Conservation (phyloP, 37 sponge, comb jelly and placozoan genomes). For the Aplysina aerophoba region DNA sequence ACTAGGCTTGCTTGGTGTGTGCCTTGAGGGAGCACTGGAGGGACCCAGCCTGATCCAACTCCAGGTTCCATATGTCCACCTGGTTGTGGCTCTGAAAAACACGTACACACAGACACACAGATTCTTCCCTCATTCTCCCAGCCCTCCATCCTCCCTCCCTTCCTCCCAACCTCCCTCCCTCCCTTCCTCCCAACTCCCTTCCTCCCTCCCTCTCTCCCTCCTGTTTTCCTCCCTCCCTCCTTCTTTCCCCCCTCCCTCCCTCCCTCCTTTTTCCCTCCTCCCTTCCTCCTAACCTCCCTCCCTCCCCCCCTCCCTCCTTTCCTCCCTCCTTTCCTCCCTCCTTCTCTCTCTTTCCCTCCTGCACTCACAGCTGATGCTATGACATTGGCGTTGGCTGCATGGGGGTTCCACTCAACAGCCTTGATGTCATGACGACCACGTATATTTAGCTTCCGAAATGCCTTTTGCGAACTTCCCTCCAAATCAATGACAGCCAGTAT, state of each 20-base stretch:
- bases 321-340: too few species aligned
- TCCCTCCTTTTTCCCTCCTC: too few species aligned
- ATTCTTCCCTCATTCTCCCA: background rate
- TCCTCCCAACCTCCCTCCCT: too few species aligned
- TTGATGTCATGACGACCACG: constrained; percentile 76
- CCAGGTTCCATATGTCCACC: constrained; percentile 80
- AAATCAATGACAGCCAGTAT: constrained; percentile 74
- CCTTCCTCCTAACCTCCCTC: too few species aligned
- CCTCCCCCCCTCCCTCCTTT: too few species aligned
- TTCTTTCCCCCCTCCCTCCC: background rate
- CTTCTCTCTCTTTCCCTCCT: background rate
- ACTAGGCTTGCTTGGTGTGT: constrained; percentile 24
- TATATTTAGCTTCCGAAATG: constrained; percentile 64
- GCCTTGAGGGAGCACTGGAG: constrained; percentile 14
- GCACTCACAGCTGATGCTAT: constrained; percentile 75
- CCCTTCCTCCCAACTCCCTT: too few species aligned
- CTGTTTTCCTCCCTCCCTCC: too few species aligned
- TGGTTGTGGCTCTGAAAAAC: constrained; percentile 76
- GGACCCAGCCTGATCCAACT: constrained; percentile 19
- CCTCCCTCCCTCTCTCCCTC: too few species aligned
- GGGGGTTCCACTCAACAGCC: constrained; percentile 82
- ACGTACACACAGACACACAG: constrained; percentile 29
- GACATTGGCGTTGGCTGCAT: constrained; percentile 38
- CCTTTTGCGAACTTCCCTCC: constrained; percentile 52
- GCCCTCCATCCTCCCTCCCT: background rate